These are phyloP conservation scores for Drepanosiphum platanoidis DNA, from an alignment of 2,888 invertebrate species.

Conservation along the genomic window DNA sequence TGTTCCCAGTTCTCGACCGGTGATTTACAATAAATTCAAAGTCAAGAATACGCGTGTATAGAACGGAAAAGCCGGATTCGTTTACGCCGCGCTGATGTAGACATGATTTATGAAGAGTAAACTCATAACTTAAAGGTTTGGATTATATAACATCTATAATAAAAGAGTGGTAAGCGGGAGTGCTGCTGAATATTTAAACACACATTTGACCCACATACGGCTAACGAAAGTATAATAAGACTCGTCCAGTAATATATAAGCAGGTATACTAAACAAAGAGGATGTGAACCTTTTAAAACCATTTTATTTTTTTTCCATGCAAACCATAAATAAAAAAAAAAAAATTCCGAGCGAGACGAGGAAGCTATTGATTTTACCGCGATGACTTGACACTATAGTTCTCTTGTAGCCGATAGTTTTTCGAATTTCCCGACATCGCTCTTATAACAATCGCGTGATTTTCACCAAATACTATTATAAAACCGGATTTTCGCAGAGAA, in stretches of 20 bases:
- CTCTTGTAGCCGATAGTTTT: no score
- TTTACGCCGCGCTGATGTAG: neutral
- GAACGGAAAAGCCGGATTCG: neutral
- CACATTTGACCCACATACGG: neutral
- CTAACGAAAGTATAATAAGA: neutral
- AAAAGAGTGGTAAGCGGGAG: neutral
- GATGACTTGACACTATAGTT: no score
- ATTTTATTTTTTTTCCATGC: neutral
- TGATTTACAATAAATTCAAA: neutral
- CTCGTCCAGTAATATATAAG: neutral
- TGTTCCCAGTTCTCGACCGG: neutral
- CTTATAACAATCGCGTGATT: no score
- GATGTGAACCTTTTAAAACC: neutral
- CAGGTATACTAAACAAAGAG: neutral
- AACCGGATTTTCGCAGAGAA: no score
- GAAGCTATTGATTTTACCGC: neutral
- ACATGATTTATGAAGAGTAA: slow-evolving; percentile 10
- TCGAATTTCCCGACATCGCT: no score
- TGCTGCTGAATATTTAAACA: slow-evolving; percentile 14
- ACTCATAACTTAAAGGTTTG: neutral
- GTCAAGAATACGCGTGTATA: neutral
- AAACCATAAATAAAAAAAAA: no score
- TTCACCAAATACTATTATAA: no score
- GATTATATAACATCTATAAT: slow-evolving; percentile 25
- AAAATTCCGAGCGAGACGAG: no score